Evolutionary conservation across 2,888 invertebrate species (phyloP).

Genomic region (Miltochrista miniata): DNA sequence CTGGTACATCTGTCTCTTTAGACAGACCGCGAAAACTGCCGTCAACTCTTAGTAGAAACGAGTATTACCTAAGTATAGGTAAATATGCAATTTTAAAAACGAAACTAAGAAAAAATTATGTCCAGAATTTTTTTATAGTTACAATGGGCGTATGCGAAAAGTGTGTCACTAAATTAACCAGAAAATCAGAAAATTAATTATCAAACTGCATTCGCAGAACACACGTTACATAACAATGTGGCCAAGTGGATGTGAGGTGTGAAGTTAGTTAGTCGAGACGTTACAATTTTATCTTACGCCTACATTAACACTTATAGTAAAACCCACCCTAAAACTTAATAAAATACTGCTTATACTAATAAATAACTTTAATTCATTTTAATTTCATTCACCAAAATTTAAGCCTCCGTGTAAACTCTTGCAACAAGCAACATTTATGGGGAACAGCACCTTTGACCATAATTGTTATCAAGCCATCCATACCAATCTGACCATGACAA

Average conservation of each 20-base stretch:
- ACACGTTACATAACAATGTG: slow-evolving; percentile 2
- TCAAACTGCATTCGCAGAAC: background rate
- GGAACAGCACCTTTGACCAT: slow-evolving; percentile 39
- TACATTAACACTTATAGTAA: slow-evolving; percentile 69
- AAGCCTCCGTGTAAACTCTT: slow-evolving; percentile 53
- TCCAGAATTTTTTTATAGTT: no score
- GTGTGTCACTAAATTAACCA: no score
- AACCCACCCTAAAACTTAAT: slow-evolving; percentile 50
- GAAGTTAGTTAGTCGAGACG: slow-evolving; percentile 35
- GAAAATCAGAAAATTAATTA: background rate
- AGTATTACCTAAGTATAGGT: no score
- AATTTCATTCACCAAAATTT: slow-evolving; percentile 31
- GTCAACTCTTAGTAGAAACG: no score
- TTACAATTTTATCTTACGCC: slow-evolving; percentile 43
- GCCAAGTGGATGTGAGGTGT: slow-evolving; percentile 1
- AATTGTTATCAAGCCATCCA: slow-evolving; percentile 11
- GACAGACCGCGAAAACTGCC: no score
- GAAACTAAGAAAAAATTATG: no score
- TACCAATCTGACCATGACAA: slow-evolving; percentile 6
- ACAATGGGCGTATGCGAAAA: no score
- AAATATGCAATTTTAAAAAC: no score
- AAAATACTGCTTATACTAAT: slow-evolving; percentile 45
- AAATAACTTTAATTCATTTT: slow-evolving; percentile 32
- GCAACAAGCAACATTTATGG: slow-evolving; percentile 43
- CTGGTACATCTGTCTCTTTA: no score